Evolutionary conservation across 2,888 invertebrate genomes (phyloP), one percentile per base, ranked within the genome.

Genomic region (Phlogophora meticulosa): DNA sequence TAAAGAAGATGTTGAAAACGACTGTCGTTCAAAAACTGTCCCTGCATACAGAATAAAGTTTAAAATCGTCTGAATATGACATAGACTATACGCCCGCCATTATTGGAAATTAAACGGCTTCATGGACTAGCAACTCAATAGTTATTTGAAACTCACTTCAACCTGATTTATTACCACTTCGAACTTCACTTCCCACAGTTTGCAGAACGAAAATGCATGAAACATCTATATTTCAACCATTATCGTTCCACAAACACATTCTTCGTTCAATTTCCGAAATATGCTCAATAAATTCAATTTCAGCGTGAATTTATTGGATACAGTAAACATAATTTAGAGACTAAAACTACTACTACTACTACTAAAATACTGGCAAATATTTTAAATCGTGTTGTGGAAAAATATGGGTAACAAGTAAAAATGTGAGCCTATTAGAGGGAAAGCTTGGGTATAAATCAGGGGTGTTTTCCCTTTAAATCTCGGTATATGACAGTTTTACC

Each of bases 201-300:
- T 32, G 32, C 1, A 2, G 3, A 15, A 49, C 7, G 5, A 49
- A 55, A 59, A 38, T 68, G 24, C 59, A 22, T 46, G 20, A 32
- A 75, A 42, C 24, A 32, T 34, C 34, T 22, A 59, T 40, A 59
- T 36, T 46, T 55, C 40, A 36, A 2, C 46, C 53, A 52, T 28
- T 65, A 70, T 17, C 36, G 9, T 46, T 63, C 9, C 34, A 36
- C 4, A 74, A 36, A 71, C 75, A 48, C 38, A 77, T 72, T 53
- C 1, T 48, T 66, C 49, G 40, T 55, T 49, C 69, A 55, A 62
- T 69, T 43, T 51, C 53, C 49, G 11, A 64, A 72, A 67, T 79
- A 71, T 70, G 38, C 56, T 38, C 51, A 58, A 76, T 80, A 66
- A 77, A 80, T 73, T 56, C 53, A 73, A 70, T 64, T 76, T 43